Conservation (phyloP, 2,113 vertebrate species). For the Silurus asotus region DNA sequence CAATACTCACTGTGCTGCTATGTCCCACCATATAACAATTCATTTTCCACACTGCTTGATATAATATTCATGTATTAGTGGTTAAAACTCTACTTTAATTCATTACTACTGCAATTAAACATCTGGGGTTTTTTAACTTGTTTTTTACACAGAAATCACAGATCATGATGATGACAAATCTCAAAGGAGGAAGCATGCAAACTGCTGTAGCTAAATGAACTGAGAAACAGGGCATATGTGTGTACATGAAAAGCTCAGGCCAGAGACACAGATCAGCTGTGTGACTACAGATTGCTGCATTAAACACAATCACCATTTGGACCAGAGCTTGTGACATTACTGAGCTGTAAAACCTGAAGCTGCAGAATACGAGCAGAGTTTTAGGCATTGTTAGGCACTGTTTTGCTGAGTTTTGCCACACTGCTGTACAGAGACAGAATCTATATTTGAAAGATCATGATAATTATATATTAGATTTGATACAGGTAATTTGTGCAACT, state of each 20-base stretch:
- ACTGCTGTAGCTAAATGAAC: slow-evolving; percentile 79
- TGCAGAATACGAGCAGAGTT: background rate
- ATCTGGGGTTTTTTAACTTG: background rate
- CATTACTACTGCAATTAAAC: background rate
- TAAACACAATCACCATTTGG: background rate
- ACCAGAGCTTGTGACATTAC: background rate
- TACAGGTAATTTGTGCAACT: background rate
- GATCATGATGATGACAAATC: slow-evolving; percentile 72
- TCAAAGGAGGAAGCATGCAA: slow-evolving; percentile 72
- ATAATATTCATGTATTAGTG: background rate
- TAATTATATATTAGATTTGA: background rate
- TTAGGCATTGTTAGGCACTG: background rate
- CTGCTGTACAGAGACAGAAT: background rate
- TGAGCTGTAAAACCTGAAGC: background rate
- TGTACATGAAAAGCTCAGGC: background rate
- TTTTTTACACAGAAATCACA: slow-evolving; percentile 75
- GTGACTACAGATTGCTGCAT: background rate
- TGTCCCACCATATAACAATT: background rate
- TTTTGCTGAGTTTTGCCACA: background rate
- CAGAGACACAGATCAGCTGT: background rate
- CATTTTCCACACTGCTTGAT: background rate
- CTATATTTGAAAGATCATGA: background rate
- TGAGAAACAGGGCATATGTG: background rate
- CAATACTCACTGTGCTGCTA: too few species aligned
- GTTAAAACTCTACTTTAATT: background rate